phyloP scores from a whole-genome alignment of 2,113 vertebrate genomes.

The Tyrannus savana region DNA sequence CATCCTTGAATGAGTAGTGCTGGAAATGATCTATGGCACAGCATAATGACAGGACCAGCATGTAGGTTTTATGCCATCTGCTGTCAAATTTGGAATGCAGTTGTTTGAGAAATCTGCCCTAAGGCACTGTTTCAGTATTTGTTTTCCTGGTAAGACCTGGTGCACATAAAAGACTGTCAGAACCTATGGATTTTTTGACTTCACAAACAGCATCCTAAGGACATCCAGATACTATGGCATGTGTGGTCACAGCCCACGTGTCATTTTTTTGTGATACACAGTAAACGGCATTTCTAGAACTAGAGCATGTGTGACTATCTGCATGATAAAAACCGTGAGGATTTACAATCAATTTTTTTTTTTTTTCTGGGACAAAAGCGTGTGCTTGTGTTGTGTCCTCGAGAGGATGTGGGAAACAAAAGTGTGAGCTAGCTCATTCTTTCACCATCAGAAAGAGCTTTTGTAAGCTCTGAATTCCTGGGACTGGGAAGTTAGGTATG shows the following conservation, averaged over 20 bases:
- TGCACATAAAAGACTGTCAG: neutral
- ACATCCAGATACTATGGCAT: neutral
- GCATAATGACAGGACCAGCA: neutral
- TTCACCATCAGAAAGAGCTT: neutral
- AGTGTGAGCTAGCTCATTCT: neutral
- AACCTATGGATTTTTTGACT: neutral
- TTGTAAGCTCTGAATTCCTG: neutral
- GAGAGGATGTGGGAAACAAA: neutral
- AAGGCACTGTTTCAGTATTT: neutral
- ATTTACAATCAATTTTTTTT: neutral
- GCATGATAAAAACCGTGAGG: neutral
- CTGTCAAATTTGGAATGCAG: neutral
- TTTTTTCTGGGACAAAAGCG: neutral
- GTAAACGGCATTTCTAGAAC: neutral
- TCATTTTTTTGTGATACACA: fast-evolving
- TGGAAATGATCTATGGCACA: neutral
- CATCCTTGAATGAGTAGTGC: neutral
- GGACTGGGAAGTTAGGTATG: neutral
- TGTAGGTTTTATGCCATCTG: neutral
- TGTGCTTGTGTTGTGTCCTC: neutral
- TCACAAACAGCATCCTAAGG: neutral
- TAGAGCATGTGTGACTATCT: neutral
- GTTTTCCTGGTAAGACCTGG: neutral
- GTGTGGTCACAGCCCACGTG: neutral
- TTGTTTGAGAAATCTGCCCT: neutral